Conservation (phyloP, 1,140 invertebrate genomes). For the Rhagoletis zephyria region DNA sequence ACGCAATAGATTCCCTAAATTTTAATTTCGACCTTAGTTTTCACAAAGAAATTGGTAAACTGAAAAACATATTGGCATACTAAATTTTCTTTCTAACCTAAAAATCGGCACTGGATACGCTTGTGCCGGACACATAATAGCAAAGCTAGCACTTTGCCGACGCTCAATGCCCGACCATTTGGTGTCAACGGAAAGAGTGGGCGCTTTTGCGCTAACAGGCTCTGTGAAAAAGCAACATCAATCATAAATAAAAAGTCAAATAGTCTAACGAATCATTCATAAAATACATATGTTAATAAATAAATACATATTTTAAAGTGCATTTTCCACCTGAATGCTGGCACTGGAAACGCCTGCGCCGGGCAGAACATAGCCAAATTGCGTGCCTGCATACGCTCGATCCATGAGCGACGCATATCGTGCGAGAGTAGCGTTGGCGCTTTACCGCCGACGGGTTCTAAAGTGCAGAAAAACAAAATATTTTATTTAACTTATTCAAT, state of each 20-base stretch:
- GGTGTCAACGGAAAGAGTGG: slow-evolving; percentile 79
- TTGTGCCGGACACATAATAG: slow-evolving; percentile 79
- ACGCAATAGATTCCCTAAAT: no score
- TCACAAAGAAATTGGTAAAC: no score
- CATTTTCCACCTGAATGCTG: slow-evolving; percentile 74
- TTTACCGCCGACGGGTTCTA: slow-evolving; percentile 81
- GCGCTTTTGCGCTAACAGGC: slow-evolving; percentile 82
- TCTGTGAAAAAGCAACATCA: slow-evolving; percentile 73
- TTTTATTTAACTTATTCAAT: slow-evolving; percentile 63
- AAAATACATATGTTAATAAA: background rate
- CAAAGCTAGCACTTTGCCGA: slow-evolving; percentile 72
- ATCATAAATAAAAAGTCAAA: background rate
- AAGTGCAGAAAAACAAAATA: slow-evolving; percentile 73
- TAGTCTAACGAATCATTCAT: background rate
- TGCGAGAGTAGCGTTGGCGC: slow-evolving; percentile 79
- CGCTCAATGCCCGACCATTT: slow-evolving; percentile 79
- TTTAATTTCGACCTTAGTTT: no score
- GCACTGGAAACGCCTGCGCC: slow-evolving; percentile 75
- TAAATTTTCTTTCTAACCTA: slow-evolving; percentile 75
- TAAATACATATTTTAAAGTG: background rate
- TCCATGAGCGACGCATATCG: slow-evolving; percentile 77
- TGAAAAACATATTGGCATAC: background rate
- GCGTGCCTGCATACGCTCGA: slow-evolving; percentile 64
- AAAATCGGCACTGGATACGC: slow-evolving; percentile 80
- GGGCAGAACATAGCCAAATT: slow-evolving; percentile 74